Percentiles rank a stretch among this genome's conserved stretches.
phyloP scores from a whole-genome alignment of 2,888 invertebrate genomes.

The Camponotus fellah region DNA sequence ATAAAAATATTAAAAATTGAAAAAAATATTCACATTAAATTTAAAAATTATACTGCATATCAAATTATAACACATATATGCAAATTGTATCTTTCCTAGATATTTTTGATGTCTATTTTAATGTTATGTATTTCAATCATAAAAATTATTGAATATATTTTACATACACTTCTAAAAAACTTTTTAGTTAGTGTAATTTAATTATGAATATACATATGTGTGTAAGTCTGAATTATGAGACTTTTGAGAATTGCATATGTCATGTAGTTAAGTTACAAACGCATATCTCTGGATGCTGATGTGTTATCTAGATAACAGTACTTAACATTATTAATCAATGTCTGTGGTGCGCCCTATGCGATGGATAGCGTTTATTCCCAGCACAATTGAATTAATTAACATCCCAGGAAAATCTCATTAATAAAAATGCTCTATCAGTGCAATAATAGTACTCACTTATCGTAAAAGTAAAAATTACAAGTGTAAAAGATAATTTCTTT shows the following conservation, averaged over 20 bases:
- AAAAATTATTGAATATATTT: background rate
- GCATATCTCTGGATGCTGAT: background rate
- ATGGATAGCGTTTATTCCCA: constrained; percentile 15
- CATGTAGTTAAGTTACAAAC: background rate
- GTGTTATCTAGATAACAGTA: background rate
- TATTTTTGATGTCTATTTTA: too few relatives aligned
- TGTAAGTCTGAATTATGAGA: background rate
- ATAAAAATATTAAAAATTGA: background rate
- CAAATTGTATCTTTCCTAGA: background rate
- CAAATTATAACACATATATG: background rate
- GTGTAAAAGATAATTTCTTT: background rate
- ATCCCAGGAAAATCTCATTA: background rate
- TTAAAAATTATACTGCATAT: background rate
- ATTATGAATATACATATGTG: background rate
- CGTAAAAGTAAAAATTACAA: background rate
- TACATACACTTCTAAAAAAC: background rate
- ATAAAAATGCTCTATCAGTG: constrained; percentile 2
- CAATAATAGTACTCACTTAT: background rate
- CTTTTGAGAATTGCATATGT: background rate
- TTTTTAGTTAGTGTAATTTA: background rate
- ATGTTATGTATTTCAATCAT: too few relatives aligned
- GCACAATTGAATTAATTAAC: constrained; percentile 22
- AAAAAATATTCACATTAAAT: background rate
- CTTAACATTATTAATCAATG: constrained; percentile 30
- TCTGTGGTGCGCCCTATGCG: background rate